A percentile compares a stretch with the other conserved stretches of the same genome.
Conservation (phyloP, 2,888 invertebrate species). For the Drosophila diplacantha region DNA sequence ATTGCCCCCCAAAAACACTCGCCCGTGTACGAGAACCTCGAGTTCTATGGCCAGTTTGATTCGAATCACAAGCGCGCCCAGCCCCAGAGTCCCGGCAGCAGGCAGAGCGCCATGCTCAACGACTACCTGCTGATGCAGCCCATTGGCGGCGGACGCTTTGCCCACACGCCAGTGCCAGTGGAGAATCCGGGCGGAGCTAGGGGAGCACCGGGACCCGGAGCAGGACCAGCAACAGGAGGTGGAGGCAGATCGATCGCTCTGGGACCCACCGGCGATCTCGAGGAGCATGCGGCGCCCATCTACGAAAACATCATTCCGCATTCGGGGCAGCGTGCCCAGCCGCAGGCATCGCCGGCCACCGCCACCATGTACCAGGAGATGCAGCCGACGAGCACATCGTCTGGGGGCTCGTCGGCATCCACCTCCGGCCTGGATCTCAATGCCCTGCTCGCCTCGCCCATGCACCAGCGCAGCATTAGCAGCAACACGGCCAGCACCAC, state of each 20-base stretch:
- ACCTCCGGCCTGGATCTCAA: constrained; percentile 55
- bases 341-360: constrained; percentile 77
- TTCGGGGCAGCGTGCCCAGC: constrained; percentile 78
- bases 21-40: constrained; percentile 90
- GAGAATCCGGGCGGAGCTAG: constrained; percentile 63
- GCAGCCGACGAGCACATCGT: constrained; percentile 50
- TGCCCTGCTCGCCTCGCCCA: constrained; percentile 69
- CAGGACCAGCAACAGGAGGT: neutral
- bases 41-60: constrained; percentile 82
- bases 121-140: constrained; percentile 78
- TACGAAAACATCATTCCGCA: constrained; percentile 83
- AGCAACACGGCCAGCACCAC: constrained; percentile 55
- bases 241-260: neutral
- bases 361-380: constrained; percentile 75
- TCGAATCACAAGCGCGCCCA: constrained; percentile 84
- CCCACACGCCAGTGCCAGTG: constrained; percentile 79
- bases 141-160: constrained; percentile 76
- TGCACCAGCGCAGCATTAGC: constrained; percentile 75
- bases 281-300: constrained; percentile 80
- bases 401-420: constrained; percentile 30
- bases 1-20: constrained; percentile 75
- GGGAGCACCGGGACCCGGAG: neutral
- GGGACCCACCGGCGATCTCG: constrained; percentile 37
- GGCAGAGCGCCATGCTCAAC: constrained; percentile 76
- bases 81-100: constrained; percentile 81